Conservation (phyloP, 2,888 invertebrate species). For the Mythimna lalbum region DNA sequence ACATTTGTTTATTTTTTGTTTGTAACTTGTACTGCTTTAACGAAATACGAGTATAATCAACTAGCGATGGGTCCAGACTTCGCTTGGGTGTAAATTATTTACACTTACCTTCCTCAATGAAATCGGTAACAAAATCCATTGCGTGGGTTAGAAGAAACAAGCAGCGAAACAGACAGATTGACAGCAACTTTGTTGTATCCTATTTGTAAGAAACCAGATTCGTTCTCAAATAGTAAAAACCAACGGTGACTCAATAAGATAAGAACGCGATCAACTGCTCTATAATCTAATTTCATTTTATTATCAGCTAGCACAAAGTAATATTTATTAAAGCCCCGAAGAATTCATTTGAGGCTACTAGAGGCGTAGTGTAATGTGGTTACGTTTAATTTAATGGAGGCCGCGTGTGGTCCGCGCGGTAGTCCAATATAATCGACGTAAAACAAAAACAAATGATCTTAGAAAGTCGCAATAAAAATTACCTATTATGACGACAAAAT, state of each 20-base stretch:
- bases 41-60: slow-evolving; percentile 7
- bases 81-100: no score
- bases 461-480: slow-evolving; percentile 78
- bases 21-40: slow-evolving; percentile 2
- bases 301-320: slow-evolving; percentile 76
- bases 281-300: slow-evolving; percentile 73
- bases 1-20: slow-evolving; percentile 23
- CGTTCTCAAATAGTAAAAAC: slow-evolving; percentile 2
- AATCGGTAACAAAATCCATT: no score
- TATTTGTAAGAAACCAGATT: neutral
- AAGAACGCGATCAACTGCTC: slow-evolving; percentile 66
- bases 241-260: slow-evolving; percentile 55
- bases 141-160: no score
- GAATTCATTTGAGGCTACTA: slow-evolving; percentile 80
- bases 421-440: slow-evolving; percentile 78
- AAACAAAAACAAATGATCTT: slow-evolving; percentile 80
- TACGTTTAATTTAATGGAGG: slow-evolving; percentile 85
- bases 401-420: slow-evolving; percentile 86
- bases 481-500: slow-evolving; percentile 73
- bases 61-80: no score
- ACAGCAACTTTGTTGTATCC: no score
- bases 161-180: no score
- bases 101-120: neutral
- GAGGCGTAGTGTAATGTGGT: slow-evolving; percentile 82
- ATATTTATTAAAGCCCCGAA: slow-evolving; percentile 79